Conservation (phyloP, 2,113 vertebrate genomes). For the Callithrix jacchus region DNA sequence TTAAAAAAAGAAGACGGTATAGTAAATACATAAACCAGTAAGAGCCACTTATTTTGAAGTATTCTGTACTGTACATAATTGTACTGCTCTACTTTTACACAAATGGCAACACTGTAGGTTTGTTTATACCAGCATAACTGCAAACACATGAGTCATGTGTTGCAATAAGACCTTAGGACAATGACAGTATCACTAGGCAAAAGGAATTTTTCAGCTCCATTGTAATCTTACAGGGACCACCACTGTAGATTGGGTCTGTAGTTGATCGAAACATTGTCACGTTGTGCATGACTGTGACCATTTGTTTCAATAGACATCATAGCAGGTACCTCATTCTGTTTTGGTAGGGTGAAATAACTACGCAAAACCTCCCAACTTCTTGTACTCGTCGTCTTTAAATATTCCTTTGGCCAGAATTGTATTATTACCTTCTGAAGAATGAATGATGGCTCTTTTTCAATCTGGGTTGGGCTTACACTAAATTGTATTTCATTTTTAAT, state of each 20-base stretch:
- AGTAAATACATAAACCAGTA: not conserved
- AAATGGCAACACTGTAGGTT: not conserved
- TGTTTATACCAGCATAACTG: not conserved
- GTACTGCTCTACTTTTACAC: not conserved
- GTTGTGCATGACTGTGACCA: not conserved
- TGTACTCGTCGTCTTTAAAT: not conserved
- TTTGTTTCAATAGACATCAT: not conserved
- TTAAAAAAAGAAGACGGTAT: too few relatives aligned
- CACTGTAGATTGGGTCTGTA: not conserved
- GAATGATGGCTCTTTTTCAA: not conserved
- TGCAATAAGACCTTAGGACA: not conserved
- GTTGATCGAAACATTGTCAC: not conserved
- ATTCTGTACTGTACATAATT: not conserved
- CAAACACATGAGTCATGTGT: not conserved
- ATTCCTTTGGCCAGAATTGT: constrained; percentile 5
- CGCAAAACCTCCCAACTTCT: not conserved
- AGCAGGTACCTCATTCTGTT: not conserved
- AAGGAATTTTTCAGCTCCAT: not conserved
- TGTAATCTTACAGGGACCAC: not conserved
- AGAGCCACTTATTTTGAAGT: not conserved
- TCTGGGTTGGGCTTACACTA: not conserved
- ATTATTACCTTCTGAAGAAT: constrained; percentile 37
- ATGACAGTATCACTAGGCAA: not conserved
- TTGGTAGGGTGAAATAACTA: not conserved
- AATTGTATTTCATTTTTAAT: constrained; percentile 32